These are phyloP conservation scores for Trogon surrucura DNA, from an alignment of 2,113 vertebrate genomes.

Conservation along the genomic window DNA sequence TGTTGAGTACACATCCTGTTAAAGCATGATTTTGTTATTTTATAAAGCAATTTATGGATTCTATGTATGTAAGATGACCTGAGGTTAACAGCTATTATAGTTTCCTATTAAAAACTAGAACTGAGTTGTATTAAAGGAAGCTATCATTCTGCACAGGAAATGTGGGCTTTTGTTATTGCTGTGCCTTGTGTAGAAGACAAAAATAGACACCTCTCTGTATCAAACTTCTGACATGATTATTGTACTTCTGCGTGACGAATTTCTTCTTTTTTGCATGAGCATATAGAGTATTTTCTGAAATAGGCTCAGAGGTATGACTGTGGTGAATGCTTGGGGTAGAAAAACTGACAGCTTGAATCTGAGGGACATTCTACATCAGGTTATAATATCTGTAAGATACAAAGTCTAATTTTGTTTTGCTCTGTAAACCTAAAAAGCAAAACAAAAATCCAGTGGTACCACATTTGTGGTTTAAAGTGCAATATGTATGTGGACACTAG, in stretches of 20 bases:
- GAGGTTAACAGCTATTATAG: conserved; percentile 18
- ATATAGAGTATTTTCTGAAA: background rate
- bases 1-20: background rate
- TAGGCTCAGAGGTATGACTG: background rate
- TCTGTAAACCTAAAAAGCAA: background rate
- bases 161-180: background rate
- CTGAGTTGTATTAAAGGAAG: conserved; percentile 6
- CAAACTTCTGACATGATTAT: background rate
- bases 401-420: background rate
- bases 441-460: background rate
- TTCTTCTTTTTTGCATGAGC: background rate
- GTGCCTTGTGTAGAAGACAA: background rate
- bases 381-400: background rate
- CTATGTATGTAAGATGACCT: background rate
- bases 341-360: background rate
- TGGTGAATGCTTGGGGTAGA: background rate
- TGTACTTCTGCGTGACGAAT: background rate
- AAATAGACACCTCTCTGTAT: background rate
- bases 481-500: background rate
- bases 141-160: background rate
- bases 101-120: conserved; percentile 10
- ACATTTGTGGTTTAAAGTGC: background rate
- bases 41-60: background rate
- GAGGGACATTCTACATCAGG: background rate
- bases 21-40: background rate